Base-by-base conservation (phyloP, 2,888 invertebrate species). In the Dryomyza anilis region DNA sequence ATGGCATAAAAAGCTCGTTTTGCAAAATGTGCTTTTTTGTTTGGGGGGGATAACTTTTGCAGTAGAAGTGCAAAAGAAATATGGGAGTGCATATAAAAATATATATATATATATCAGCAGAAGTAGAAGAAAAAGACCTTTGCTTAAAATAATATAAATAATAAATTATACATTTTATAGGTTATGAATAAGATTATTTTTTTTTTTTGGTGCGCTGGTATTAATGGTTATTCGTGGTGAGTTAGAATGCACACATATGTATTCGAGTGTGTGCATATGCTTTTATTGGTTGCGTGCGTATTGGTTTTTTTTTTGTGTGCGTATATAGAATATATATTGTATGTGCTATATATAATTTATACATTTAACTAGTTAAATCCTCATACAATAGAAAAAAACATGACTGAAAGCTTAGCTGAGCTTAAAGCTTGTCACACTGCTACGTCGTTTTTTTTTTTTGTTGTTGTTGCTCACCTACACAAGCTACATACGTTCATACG, bases 331-430 rank as follows among this genome's bases (percentile, higher is more conserved):
- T 45, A 57, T 46, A 68, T 36, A 50, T 60, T 61, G 57, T 52
- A 33, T 39, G 62, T 21, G 30, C 21, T 7, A 27, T 50, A 25
- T 25, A 21, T 10, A 36, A 61, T 25, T 23, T 36, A 45, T 58
- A 25, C 19, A 45, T 45, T 7, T 56, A 46, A 46, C 19, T 30
- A 19, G 19, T 39, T 30, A 12, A 33, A 45, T 30, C 29, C 57
- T 52, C 64, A 59, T 60, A 67, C 58, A 45, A 59, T 65, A 61
- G 29, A 66, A 16, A 60, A 62, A 67, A 46, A 68, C 72, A 71
- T 68, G 58, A 66, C 69, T 66, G 59, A 57, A 61, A 58, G 39
- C 33, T 48, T 14, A 48, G 52, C 21, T 61, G 6, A 59, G 59
- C 59, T 59, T 19, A 14, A 29, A 46, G 59, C 59, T 59, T 29